Percentiles rank a stretch among this genome's conserved stretches.
Evolutionary conservation across 1,140 invertebrate genomes (phyloP).

Genomic region (Drosophila neocordata): DNA sequence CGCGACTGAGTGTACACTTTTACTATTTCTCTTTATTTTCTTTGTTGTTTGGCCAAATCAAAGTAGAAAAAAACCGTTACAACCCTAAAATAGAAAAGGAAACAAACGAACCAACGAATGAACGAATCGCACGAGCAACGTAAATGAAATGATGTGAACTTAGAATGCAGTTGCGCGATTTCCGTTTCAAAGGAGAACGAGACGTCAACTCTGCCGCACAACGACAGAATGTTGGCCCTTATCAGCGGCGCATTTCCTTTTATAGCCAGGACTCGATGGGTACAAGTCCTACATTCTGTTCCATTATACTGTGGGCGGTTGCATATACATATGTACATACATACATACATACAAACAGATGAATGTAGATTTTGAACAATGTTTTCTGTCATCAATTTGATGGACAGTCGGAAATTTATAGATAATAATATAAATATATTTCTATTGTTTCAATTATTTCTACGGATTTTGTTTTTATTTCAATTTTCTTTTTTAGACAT

Average conservation of each 20-base stretch:
- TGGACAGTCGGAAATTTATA: neutral
- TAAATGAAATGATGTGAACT: slow-evolving; percentile 36
- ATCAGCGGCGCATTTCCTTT: slow-evolving; percentile 80
- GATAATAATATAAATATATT: neutral
- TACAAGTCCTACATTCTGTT: slow-evolving; percentile 17
- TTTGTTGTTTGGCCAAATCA: slow-evolving; percentile 30
- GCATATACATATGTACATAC: neutral
- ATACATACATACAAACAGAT: neutral
- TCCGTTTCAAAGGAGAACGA: slow-evolving; percentile 52
- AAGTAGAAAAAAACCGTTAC: slow-evolving; percentile 54
- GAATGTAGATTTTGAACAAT: neutral
- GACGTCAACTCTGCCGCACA: slow-evolving; percentile 73
- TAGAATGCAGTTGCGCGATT: slow-evolving; percentile 21
- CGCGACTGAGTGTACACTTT: slow-evolving; percentile 36
- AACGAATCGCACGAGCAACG: neutral
- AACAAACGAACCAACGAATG: slow-evolving; percentile 29
- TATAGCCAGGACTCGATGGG: slow-evolving; percentile 55
- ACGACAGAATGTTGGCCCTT: slow-evolving; percentile 79
- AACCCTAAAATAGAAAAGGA: slow-evolving; percentile 19
- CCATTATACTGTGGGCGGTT: neutral
- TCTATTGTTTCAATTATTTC: neutral
- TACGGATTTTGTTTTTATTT: neutral
- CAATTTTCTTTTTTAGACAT: neutral
- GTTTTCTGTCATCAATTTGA: neutral
- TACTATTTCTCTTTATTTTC: slow-evolving; percentile 2